Evolutionary conservation across 1,140 invertebrate species (phyloP), one percentile per base, ranked within the genome.

Genomic region (Pomacea maculata): DNA sequence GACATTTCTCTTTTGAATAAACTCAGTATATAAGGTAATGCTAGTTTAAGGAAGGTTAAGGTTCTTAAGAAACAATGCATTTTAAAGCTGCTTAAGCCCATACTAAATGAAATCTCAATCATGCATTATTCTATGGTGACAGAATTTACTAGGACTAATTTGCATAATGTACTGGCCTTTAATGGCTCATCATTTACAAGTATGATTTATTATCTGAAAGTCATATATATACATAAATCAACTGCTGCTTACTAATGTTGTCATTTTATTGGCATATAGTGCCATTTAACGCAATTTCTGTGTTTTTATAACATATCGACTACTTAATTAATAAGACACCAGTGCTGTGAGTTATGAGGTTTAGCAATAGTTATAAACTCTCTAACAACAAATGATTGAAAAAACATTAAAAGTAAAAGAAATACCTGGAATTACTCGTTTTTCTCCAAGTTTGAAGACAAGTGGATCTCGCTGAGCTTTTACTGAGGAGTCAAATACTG

Each of bases 401-500:
- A 21, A 45, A 74, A 15, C 10, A 74, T 45, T 45, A n/a, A 1
- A 14, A 9, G 9, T 63, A 17, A 57, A n/a, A 55, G 10, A 52
- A 8, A 70, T 75, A 84, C 81, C 81, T 82, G 65, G 73, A 80
- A 83, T 85, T 14, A 83, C 81, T 52, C 55, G 45, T 21, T 77
- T 29, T 54, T 76, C 72, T 12, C 83, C 83, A 17, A 85, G 76
- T 12, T 64, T 78, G 78, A 85, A 83, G 4, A 70, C 57, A 8
- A 85, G 29, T 17, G 83, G 83, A n/a, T 83, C 80, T 67, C 83
- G 63, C 10, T 83, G 65, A n/a, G 63, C 68, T 64, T 81, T 75
- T 8, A 82, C 72, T 8, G 83, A 83, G 6, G 83, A 81, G 65
- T 85, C 83, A 83, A 85, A 85, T 19, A 83, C 75, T 10, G 72